A percentile compares a stretch with the other conserved stretches of the same genome.
Evolutionary conservation across 2,113 vertebrate species (phyloP).

Genomic region (Mirza zaza): DNA sequence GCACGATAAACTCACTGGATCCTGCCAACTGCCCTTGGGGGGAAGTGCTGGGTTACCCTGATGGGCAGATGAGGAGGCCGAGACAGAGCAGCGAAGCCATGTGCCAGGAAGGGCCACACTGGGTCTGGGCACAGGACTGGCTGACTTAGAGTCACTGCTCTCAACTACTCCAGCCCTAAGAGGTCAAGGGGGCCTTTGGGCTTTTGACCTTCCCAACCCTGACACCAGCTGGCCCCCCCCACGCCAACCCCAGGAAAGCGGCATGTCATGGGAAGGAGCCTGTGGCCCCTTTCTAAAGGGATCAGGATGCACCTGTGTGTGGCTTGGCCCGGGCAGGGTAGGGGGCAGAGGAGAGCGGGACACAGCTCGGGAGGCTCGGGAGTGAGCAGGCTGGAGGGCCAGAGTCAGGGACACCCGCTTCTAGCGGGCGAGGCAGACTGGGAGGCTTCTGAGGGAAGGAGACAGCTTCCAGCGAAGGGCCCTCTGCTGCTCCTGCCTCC

Average conservation of each 20-base stretch:
- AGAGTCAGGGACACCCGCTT: not conserved
- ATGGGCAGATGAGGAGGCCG: not conserved
- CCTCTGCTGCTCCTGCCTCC: not conserved
- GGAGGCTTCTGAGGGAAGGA: not conserved
- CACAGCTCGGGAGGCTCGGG: not conserved
- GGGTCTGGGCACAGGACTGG: not conserved
- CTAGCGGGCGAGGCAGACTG: not conserved
- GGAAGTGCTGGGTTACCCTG: not conserved
- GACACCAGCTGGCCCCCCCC: not conserved
- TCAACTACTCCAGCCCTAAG: not conserved
- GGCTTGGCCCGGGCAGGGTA: not conserved
- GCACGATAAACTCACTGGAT: not conserved
- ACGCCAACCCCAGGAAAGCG: not conserved
- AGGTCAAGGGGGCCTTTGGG: not conserved
- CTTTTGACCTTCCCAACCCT: not conserved
- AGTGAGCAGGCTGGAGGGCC: not conserved
- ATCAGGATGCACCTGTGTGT: not conserved
- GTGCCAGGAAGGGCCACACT: not conserved
- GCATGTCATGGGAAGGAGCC: not conserved
- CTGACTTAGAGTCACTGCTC: not conserved
- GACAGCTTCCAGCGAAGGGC: not conserved
- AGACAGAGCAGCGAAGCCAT: not conserved
- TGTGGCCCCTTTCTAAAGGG: not conserved
- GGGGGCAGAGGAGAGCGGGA: not conserved
- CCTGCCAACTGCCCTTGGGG: not conserved